Percentiles rank a stretch among this genome's conserved stretches.
Conservation (phyloP, 2,888 invertebrate species). For the Saturnia pavonia region DNA sequence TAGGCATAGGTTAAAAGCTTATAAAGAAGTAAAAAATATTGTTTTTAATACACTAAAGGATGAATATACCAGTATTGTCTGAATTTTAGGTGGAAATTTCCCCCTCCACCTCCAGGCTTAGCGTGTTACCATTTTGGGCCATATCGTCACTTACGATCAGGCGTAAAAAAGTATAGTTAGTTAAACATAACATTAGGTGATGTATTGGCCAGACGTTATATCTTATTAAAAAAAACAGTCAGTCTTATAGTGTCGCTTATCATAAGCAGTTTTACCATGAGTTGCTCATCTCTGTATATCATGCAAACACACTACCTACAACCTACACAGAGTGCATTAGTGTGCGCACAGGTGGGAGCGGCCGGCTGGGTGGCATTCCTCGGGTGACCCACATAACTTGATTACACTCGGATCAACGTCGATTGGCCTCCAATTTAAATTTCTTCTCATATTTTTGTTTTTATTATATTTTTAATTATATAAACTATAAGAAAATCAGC, state of each 20-base stretch:
- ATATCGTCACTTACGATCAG: no score
- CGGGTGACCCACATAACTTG: constrained; percentile 72
- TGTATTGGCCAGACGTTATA: no score
- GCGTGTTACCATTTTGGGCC: no score
- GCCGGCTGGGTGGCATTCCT: constrained; percentile 75
- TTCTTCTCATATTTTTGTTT: not conserved
- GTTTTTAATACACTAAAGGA: no score
- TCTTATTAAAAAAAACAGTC: constrained; percentile 2
- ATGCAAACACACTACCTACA: constrained; percentile 28
- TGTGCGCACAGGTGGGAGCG: constrained; percentile 66
- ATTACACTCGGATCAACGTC: constrained; percentile 26
- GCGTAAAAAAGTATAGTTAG: no score
- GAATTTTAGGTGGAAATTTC: no score
- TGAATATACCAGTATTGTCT: no score
- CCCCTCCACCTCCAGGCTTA: no score
- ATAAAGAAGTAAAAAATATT: no score
- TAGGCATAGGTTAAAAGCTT: no score
- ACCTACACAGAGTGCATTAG: constrained; percentile 24
- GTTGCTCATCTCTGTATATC: constrained; percentile 28
- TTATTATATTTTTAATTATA: not conserved
- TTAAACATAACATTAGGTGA: no score
- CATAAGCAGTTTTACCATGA: constrained; percentile 14
- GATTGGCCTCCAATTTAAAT: constrained; percentile 30
- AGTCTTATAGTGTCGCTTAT: constrained; percentile 25
- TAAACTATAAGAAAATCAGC: not conserved